Conservation (phyloP, 1,140 invertebrate species). For the Medauroidea extradentata region DNA sequence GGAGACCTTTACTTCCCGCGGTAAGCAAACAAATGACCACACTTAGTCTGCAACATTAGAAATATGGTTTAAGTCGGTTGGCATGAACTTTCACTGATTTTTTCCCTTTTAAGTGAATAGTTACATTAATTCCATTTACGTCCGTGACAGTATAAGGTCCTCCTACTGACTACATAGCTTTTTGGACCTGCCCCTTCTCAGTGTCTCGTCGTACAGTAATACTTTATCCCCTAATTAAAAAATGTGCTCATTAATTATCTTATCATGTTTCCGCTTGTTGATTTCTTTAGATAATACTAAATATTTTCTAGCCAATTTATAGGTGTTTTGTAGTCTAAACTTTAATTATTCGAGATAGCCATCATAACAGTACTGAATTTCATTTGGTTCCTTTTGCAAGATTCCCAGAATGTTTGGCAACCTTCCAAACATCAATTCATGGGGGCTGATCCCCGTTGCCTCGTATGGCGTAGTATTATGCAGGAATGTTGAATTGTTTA, state of each 20-base stretch:
- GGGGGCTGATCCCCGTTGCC: not conserved
- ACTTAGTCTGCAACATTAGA: not conserved
- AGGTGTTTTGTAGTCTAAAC: not conserved
- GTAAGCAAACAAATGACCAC: not conserved
- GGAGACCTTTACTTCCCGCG: not conserved
- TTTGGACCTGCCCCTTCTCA: not conserved
- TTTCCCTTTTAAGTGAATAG: not conserved
- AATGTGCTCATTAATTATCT: too few relatives aligned
- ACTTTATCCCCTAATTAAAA: not conserved
- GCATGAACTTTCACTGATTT: not conserved
- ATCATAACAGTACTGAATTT: slow-evolving; percentile 3
- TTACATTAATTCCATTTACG: not conserved
- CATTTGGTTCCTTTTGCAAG: not conserved
- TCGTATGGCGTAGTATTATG: slow-evolving; percentile 13
- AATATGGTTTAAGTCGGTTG: not conserved
- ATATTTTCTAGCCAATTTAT: not conserved
- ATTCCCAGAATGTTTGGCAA: slow-evolving; percentile 1
- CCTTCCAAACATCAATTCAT: slow-evolving; percentile 8
- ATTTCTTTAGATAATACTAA: not conserved
- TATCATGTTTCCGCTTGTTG: too few relatives aligned
- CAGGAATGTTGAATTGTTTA: slow-evolving; percentile 1
- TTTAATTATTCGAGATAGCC: not conserved
- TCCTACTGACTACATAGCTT: not conserved
- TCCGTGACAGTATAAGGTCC: not conserved
- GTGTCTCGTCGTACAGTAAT: not conserved